Percentiles rank a stretch among this genome's conserved stretches.
phyloP scores from a whole-genome alignment of 2,888 invertebrate species.

The Melanargia galathea region DNA sequence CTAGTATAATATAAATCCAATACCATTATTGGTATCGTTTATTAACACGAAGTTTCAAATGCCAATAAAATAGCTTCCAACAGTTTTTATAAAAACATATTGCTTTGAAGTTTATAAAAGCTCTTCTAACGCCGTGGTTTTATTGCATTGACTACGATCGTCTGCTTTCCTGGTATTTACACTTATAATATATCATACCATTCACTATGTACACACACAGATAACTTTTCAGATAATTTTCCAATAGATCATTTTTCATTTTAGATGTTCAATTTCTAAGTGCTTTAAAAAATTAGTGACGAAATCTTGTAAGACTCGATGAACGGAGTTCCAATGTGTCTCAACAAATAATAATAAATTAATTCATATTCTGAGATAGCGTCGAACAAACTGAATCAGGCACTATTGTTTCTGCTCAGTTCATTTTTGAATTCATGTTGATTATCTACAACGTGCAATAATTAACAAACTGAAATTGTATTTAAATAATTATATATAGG shows the following conservation, averaged over 20 bases:
- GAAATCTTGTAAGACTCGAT: neutral
- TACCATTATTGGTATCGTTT: constrained; percentile 6
- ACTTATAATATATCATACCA: too few relatives aligned
- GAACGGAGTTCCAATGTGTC: too few relatives aligned
- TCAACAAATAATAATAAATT: neutral
- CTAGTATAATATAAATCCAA: too few relatives aligned
- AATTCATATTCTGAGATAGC: neutral
- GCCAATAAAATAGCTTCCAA: constrained; percentile 7
- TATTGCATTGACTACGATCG: neutral
- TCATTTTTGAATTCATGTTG: too few relatives aligned
- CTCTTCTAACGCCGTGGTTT: neutral
- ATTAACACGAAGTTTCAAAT: constrained; percentile 10
- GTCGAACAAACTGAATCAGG: neutral
- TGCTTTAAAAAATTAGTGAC: neutral
- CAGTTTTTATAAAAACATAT: neutral
- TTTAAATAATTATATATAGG: too few relatives aligned
- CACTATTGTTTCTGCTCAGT: neutral
- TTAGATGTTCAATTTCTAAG: too few relatives aligned
- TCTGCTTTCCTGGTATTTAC: neutral
- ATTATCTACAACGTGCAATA: too few relatives aligned
- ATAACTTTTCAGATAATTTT: too few relatives aligned
- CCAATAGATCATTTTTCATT: too few relatives aligned
- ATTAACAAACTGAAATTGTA: too few relatives aligned
- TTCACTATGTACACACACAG: too few relatives aligned
- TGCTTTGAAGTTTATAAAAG: neutral